Evolutionary conservation across 1,140 invertebrate genomes (phyloP).

Genomic region (Dysdera silvatica): DNA sequence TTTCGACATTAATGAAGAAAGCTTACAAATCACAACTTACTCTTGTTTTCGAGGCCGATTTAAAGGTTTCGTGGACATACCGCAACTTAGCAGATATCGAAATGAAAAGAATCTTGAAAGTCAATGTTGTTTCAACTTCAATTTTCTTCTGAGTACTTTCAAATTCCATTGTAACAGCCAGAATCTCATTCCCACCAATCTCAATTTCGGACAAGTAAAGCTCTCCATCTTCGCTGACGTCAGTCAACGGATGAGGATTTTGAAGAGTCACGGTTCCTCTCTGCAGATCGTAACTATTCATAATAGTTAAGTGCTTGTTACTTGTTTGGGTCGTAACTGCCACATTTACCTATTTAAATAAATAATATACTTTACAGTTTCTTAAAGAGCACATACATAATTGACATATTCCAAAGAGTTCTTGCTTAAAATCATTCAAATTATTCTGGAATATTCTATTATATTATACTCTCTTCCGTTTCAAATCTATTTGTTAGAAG

Average conservation of each 20-base stretch:
- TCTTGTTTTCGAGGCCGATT: conserved; percentile 6
- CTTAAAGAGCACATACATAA: too few species aligned
- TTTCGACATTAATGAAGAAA: too few species aligned
- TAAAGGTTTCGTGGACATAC: conserved; percentile 16
- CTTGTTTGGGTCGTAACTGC: conserved; percentile 17
- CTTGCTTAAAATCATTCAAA: too few species aligned
- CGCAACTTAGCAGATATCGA: conserved; percentile 23
- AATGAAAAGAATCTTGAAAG: conserved; percentile 26
- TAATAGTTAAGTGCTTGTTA: conserved; percentile 7
- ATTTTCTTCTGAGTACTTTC: conserved; percentile 15
- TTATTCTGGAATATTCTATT: too few species aligned
- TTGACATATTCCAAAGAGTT: too few species aligned
- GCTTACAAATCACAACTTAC: too few species aligned
- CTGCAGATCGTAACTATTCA: conserved; percentile 15
- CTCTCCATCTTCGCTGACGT: neutral
- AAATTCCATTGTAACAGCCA: conserved; percentile 22
- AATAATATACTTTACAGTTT: too few species aligned
- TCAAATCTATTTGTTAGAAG: too few species aligned
- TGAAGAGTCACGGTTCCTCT: conserved; percentile 6
- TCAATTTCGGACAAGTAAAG: conserved; percentile 26
- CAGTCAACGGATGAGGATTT: neutral
- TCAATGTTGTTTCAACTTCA: conserved; percentile 19
- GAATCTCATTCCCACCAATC: conserved; percentile 18
- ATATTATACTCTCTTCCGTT: too few species aligned
- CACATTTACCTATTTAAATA: conserved; percentile 19